Percentiles rank a stretch among this genome's conserved stretches.
Evolutionary conservation across 2,113 vertebrate genomes (phyloP).

Genomic region (Hyperoodon ampullatus): DNA sequence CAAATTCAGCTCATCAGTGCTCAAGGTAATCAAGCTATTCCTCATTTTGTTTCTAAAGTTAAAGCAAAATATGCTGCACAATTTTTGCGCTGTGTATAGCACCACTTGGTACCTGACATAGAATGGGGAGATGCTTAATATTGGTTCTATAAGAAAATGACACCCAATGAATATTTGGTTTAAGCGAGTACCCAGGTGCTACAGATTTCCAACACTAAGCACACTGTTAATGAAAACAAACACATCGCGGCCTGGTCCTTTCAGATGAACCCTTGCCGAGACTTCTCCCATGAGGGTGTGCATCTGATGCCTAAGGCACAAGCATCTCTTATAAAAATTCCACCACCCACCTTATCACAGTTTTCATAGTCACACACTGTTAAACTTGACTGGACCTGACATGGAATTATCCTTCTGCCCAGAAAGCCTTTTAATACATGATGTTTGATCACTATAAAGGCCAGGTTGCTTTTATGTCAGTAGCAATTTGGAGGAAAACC

Average conservation of each 20-base stretch:
- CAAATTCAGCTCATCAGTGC: no score
- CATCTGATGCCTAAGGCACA: background rate
- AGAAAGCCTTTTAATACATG: background rate
- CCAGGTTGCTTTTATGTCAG: background rate
- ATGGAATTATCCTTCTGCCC: no score
- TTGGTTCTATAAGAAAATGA: background rate
- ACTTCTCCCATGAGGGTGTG: no score
- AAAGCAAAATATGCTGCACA: no score
- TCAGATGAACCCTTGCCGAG: background rate
- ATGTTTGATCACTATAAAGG: background rate
- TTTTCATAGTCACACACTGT: background rate
- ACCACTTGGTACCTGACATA: background rate
- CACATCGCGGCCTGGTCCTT: fast-evolving
- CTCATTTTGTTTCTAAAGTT: background rate
- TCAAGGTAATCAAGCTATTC: background rate
- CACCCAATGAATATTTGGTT: background rate
- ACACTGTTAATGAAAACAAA: no score
- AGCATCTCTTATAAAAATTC: background rate
- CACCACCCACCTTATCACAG: background rate
- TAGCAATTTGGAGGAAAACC: background rate
- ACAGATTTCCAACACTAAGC: no score
- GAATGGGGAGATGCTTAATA: background rate
- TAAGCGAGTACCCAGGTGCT: no score
- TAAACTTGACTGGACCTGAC: no score
- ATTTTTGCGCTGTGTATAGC: no score